phyloP scores from a whole-genome alignment of 1,140 invertebrate species.

The Daktulosphaira vitifoliae region DNA sequence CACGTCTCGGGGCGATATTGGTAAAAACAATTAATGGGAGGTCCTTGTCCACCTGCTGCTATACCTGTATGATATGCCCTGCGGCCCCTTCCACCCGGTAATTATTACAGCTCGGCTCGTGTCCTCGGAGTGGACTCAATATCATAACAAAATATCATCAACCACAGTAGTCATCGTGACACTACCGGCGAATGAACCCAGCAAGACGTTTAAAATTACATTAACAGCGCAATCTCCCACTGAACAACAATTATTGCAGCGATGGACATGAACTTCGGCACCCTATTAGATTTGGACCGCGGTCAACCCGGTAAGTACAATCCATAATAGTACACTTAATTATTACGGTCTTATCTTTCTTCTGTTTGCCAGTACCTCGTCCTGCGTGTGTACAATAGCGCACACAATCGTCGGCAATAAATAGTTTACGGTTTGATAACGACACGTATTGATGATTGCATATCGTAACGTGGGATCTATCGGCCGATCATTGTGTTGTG shows the following conservation, averaged over 20 bases:
- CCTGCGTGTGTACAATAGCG: too few species aligned
- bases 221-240: not conserved
- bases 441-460: too few species aligned
- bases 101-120: not conserved
- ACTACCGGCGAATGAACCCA: not conserved
- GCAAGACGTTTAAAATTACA: not conserved
- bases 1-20: not conserved
- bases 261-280: conserved; percentile 17
- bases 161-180: conserved; percentile 4
- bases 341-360: too few species aligned
- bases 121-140: not conserved
- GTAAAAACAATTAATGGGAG: not conserved
- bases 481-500: too few species aligned
- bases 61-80: too few species aligned
- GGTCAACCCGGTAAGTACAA: conserved; percentile 5
- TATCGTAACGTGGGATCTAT: too few species aligned
- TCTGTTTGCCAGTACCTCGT: too few species aligned
- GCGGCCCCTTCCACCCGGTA: not conserved
- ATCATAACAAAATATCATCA: not conserved
- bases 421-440: too few species aligned
- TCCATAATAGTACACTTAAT: too few species aligned
- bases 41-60: too few species aligned
- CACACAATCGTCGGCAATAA: too few species aligned
- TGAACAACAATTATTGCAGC: not conserved
- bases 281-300: conserved; percentile 6